A percentile compares a stretch with the other conserved stretches of the same genome.
These are phyloP conservation scores for Drosophila prosaltans DNA, from an alignment of 1,140 invertebrate species.

Conservation along the genomic window DNA sequence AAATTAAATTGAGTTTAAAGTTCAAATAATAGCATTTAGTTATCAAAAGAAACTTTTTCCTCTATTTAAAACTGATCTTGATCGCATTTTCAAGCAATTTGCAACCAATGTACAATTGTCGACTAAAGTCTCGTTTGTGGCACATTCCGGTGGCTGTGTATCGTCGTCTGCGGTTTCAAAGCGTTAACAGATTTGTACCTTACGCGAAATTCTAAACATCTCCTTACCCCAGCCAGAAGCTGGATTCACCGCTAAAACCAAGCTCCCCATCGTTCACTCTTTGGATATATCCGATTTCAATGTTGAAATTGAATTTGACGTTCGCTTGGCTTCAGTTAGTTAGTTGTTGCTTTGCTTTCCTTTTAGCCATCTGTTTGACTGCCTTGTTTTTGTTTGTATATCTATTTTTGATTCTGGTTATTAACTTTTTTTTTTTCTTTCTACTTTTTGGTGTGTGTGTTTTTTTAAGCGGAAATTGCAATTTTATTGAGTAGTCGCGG, in stretches of 20 bases:
- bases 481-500: constrained; percentile 63
- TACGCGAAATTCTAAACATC: constrained; percentile 59
- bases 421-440: constrained; percentile 16
- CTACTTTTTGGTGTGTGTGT: neutral
- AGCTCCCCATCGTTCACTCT: constrained; percentile 2
- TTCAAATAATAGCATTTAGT: too few species aligned
- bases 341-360: neutral
- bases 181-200: constrained; percentile 65
- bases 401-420: constrained; percentile 30
- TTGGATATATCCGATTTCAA: constrained; percentile 66
- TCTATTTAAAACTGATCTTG: too few species aligned
- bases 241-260: constrained; percentile 33
- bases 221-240: constrained; percentile 15
- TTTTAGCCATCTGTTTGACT: constrained; percentile 18
- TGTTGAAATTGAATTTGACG: constrained; percentile 69
- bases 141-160: constrained; percentile 65
- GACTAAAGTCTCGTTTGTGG: constrained; percentile 25
- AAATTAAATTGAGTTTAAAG: too few species aligned
- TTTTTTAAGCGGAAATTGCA: constrained; percentile 65
- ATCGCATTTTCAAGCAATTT: neutral
- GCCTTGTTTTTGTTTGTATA: constrained; percentile 19
- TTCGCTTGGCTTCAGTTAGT: constrained; percentile 43
- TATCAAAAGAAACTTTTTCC: too few species aligned
- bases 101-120: constrained; percentile 13
- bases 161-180: constrained; percentile 52